phyloP scores from a whole-genome alignment of 2,113 vertebrate species.

The Copsychus sechellarum region DNA sequence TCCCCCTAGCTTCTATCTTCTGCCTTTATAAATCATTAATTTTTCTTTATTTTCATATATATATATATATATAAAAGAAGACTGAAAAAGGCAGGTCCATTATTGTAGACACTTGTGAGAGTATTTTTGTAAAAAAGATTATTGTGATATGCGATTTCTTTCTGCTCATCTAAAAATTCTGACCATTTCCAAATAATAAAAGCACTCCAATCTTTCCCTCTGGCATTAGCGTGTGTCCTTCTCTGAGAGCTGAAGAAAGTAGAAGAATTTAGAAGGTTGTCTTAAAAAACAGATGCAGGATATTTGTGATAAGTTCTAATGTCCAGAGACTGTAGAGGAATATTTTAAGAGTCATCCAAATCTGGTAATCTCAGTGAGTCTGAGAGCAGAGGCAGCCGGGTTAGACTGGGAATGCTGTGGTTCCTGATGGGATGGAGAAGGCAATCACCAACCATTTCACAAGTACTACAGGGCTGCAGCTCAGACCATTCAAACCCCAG shows the following conservation, averaged over 20 bases:
- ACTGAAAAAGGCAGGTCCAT: not conserved
- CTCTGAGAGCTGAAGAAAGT: not conserved
- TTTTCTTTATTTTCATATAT: conserved; percentile 30
- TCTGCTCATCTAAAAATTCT: not conserved
- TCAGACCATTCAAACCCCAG: not conserved
- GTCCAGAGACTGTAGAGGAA: not conserved
- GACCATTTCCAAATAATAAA: not conserved
- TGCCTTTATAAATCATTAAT: not conserved
- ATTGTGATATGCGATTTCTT: not conserved
- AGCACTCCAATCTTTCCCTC: not conserved
- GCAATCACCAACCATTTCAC: not conserved
- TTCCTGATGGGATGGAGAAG: not conserved
- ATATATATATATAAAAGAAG: not conserved
- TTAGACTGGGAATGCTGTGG: not conserved
- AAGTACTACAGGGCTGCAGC: not conserved
- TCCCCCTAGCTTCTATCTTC: not conserved
- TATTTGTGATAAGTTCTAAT: not conserved
- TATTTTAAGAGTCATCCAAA: not conserved
- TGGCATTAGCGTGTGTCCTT: not conserved
- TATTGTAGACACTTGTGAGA: not conserved
- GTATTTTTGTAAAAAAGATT: not conserved
- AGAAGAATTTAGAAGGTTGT: not conserved
- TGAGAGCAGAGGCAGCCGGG: not conserved
- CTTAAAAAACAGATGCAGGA: not conserved
- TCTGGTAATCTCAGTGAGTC: not conserved